These are phyloP conservation scores for Bactericera cockerelli DNA, from an alignment of 1,140 invertebrate species.

Conservation along the genomic window DNA sequence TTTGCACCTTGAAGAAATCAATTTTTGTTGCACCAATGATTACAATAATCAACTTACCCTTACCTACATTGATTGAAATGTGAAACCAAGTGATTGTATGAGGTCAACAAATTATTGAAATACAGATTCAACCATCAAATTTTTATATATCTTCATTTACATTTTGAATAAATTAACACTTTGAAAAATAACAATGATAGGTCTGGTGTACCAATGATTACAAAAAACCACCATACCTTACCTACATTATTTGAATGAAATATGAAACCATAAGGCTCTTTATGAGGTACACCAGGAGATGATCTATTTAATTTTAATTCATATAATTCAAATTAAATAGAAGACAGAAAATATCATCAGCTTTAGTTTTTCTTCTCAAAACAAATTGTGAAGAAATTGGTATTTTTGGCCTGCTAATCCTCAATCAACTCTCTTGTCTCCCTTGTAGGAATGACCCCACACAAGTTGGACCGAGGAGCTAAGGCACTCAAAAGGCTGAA, in stretches of 20 bases:
- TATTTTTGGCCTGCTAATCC: no score
- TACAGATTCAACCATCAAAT: no score
- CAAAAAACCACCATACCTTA: conserved; percentile 25
- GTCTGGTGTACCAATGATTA: not conserved
- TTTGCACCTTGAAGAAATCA: not conserved
- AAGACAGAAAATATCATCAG: no score
- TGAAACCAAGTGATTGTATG: conserved; percentile 25
- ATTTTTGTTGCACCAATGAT: not conserved
- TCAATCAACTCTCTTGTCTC: no score
- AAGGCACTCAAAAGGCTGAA: conserved; percentile 78
- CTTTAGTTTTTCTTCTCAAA: no score
- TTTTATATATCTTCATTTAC: no score
- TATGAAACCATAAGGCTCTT: conserved; percentile 27
- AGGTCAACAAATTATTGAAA: conserved; percentile 15
- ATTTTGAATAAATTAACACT: no score
- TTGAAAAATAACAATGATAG: no score
- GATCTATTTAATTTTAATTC: no score
- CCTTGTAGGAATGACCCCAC: conserved; percentile 87
- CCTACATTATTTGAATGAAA: conserved; percentile 37
- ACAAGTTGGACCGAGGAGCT: conserved; percentile 91
- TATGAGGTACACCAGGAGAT: conserved; percentile 23
- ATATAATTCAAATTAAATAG: no score
- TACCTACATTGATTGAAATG: conserved; percentile 7
- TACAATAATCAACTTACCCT: not conserved
- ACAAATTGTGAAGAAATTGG: no score